Evolutionary conservation across 2,797 vertebrate species (phyloP).

Genomic region (Gephyroberyx darwinii): DNA sequence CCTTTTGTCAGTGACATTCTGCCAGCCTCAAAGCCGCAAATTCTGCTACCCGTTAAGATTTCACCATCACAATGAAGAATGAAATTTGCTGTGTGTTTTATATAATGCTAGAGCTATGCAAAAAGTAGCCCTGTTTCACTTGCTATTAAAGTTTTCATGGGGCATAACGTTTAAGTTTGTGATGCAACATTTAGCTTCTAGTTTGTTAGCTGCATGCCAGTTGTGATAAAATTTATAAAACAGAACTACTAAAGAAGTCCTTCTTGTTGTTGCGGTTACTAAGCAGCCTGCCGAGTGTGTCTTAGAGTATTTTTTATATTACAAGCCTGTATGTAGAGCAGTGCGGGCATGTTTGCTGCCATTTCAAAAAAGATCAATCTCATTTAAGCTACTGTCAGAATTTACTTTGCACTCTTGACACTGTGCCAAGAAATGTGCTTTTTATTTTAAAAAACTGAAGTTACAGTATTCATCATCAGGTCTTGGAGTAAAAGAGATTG

Average conservation of each 20-base stretch:
- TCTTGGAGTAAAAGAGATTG: background rate
- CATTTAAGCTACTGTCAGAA: constrained; percentile 7
- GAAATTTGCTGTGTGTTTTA: background rate
- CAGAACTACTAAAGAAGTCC: background rate
- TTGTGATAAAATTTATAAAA: background rate
- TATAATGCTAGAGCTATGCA: background rate
- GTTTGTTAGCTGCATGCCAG: no score
- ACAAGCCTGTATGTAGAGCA: constrained; percentile 16
- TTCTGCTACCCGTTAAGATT: background rate
- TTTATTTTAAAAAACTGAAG: background rate
- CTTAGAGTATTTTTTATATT: background rate
- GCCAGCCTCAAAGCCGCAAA: constrained; percentile 41
- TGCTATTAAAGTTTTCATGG: no score
- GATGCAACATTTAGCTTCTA: no score
- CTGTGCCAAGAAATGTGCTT: constrained; percentile 3
- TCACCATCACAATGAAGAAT: background rate
- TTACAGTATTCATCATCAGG: background rate
- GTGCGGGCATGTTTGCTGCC: constrained; percentile 7
- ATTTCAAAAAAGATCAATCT: constrained; percentile 8
- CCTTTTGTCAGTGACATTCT: constrained; percentile 2
- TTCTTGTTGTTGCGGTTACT: constrained; percentile 3
- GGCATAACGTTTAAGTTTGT: no score
- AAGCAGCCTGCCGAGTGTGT: background rate
- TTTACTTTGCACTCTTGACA: constrained; percentile 16
- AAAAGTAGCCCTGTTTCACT: background rate